Base-by-base conservation (phyloP, 2,797 vertebrate genomes). In the Labroides dimidiatus region DNA sequence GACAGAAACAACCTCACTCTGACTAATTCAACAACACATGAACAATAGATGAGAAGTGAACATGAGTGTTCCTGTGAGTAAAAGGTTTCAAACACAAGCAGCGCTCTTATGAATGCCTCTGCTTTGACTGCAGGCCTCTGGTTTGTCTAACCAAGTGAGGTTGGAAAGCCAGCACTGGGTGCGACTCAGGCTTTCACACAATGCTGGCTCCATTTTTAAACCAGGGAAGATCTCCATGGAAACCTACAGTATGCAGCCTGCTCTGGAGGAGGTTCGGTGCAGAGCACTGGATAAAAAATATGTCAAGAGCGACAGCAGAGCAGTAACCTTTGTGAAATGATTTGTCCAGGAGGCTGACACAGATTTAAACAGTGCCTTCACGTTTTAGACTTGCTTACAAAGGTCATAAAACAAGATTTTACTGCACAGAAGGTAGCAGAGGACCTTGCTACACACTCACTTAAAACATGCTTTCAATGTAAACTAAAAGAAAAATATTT, bases 11-110 rank as follows among this genome's bases (percentile, higher is more conserved):
- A 52, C 48, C 51, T 20, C 66, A 69, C 75, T 84, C 78, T 81
- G 77, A 70, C 81, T 82, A 75, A 84, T 86, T 86, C 63, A 85
- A 77, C 77, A 68, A 64, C 56, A 61, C 61, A 87, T 81, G 56
- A 85, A 84, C 76, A 85, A 80, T 74, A 76, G 51, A 88, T 74
- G 74, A 79, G 62, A 74, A 56, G 73, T 48, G 74, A 80, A 67
- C 69, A 62, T 19, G 67, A 75, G 73, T 78, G 75, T 65, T 76
- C 64, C 64, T 67, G 64, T 3, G 42, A 69, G 16, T 47, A 43
- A 60, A 61, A 78, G 78, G 57, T 61, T 74, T 74, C 33, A 79
- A 69, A 36, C 37, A n/a, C 47, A 3, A 48, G 24, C 19, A 36
- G 41, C 41, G 48, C 64, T 16, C 51, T 69, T 8, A 48, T 23